Conservation (phyloP, 2,888 invertebrate genomes). For the Halictus quadricinctus region DNA sequence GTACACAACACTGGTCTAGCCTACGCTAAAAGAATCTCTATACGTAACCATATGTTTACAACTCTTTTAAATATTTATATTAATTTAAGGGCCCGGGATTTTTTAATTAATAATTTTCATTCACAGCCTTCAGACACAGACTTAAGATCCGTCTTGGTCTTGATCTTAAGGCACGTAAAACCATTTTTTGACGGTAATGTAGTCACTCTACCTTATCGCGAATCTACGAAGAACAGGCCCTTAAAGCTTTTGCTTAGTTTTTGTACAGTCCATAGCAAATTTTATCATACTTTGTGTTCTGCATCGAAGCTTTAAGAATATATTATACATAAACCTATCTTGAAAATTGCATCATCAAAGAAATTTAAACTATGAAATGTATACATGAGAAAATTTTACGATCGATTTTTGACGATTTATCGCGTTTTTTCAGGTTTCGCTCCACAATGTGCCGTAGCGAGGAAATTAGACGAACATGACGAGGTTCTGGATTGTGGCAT, state of each 20-base stretch:
- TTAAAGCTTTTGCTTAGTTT: background rate
- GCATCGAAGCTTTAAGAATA: background rate
- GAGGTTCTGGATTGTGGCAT: background rate
- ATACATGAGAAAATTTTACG: background rate
- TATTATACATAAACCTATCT: background rate
- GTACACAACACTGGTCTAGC: no score
- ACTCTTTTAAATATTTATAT: background rate
- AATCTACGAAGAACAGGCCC: no score
- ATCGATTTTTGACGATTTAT: constrained; percentile 25
- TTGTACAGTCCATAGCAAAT: background rate
- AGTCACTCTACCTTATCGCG: no score
- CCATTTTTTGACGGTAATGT: no score
- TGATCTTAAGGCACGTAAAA: no score
- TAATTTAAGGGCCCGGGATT: background rate
- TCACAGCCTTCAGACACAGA: no score
- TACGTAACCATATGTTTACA: background rate
- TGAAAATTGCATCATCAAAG: background rate
- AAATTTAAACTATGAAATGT: background rate
- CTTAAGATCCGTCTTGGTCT: no score
- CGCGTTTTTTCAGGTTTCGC: constrained; percentile 37
- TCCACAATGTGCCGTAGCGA: constrained; percentile 60
- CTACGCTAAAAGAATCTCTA: no score
- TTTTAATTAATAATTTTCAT: no score
- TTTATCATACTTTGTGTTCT: background rate
- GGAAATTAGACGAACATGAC: constrained; percentile 33